A percentile compares a stretch with the other conserved stretches of the same genome.
Evolutionary conservation across 2,888 invertebrate genomes (phyloP).

Genomic region (Mimas tiliae): DNA sequence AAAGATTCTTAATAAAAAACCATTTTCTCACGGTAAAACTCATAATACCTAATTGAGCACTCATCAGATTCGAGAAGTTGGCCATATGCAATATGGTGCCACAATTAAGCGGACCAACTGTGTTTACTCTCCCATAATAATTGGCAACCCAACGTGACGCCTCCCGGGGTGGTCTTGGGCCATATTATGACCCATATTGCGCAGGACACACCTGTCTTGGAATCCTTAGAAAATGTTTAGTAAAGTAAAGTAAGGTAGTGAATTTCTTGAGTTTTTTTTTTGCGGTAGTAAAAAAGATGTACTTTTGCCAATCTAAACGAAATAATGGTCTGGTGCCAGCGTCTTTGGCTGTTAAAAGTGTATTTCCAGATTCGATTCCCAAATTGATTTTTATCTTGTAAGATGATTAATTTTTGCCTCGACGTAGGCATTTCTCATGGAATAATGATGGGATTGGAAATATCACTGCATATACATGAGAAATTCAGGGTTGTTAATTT

Average conservation of each 20-base stretch:
- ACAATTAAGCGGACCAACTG: constrained; percentile 30
- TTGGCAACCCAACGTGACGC: constrained; percentile 31
- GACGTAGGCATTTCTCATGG: too few species aligned
- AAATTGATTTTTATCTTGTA: too few species aligned
- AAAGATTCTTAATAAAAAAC: not conserved
- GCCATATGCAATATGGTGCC: constrained; percentile 34
- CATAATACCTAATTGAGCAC: not conserved
- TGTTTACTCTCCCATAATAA: constrained; percentile 44
- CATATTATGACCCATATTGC: constrained; percentile 42
- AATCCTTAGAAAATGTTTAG: constrained; percentile 21
- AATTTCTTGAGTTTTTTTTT: not conserved
- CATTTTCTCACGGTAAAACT: constrained; percentile 8
- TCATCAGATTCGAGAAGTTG: not conserved
- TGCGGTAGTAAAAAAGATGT: not conserved
- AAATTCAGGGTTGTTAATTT: too few species aligned
- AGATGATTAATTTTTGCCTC: too few species aligned
- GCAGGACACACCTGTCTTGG: constrained; percentile 28
- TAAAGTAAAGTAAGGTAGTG: not conserved
- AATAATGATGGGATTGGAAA: too few species aligned
- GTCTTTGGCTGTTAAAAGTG: too few species aligned
- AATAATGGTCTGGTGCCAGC: too few species aligned
- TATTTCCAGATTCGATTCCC: too few species aligned
- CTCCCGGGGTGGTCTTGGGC: constrained; percentile 41
- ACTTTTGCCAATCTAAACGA: too few species aligned
- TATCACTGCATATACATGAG: too few species aligned